These are phyloP conservation scores for Papilio gigon DNA, from an alignment of 2,888 invertebrate species.

Conservation along the genomic window DNA sequence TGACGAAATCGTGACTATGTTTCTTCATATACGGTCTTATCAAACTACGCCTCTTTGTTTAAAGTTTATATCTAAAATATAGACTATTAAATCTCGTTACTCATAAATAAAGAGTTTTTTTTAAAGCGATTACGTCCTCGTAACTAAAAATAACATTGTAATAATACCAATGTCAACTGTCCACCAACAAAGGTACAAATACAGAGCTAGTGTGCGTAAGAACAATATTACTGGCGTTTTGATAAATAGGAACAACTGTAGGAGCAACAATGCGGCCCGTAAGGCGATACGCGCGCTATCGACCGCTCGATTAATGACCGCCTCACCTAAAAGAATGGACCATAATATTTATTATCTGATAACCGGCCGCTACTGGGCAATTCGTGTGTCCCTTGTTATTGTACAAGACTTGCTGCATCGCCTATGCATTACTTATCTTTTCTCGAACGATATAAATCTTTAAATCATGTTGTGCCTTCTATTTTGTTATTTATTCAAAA, in stretches of 20 bases:
- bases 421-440: constrained; percentile 77
- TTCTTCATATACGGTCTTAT: constrained; percentile 61
- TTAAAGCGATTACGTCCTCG: constrained; percentile 42
- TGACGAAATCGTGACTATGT: constrained; percentile 78
- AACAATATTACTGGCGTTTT: constrained; percentile 78
- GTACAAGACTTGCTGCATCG: constrained; percentile 68
- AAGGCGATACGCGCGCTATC: constrained; percentile 80
- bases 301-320: constrained; percentile 80
- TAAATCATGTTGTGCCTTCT: constrained; percentile 50
- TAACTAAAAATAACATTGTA: constrained; percentile 60
- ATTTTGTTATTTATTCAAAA: constrained; percentile 55
- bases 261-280: constrained; percentile 77
- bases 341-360: constrained; percentile 82
- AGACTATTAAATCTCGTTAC: neutral
- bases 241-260: constrained; percentile 80
- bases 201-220: constrained; percentile 62
- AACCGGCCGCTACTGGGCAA: constrained; percentile 79
- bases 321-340: constrained; percentile 81
- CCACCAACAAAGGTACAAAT: constrained; percentile 64
- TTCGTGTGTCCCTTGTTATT: constrained; percentile 77
- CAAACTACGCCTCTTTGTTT: constrained; percentile 41
- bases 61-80: neutral
- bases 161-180: constrained; percentile 70
- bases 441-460: constrained; percentile 68
- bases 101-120: constrained; percentile 3